These are phyloP conservation scores for Drosophila bunnanda DNA, from an alignment of 2,888 invertebrate species.

Conservation along the genomic window DNA sequence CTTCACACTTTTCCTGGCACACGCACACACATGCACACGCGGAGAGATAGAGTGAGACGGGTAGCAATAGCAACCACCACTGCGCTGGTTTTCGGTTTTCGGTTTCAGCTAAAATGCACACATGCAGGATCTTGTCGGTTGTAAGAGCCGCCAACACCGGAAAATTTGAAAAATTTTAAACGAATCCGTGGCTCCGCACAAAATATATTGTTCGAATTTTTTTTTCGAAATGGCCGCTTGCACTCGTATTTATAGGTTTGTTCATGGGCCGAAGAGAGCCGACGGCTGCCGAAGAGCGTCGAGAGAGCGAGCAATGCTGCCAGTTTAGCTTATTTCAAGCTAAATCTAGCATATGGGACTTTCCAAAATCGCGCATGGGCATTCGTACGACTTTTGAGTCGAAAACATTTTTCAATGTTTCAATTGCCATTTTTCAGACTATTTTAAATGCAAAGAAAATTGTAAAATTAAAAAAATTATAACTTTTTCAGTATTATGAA, in stretches of 20 bases:
- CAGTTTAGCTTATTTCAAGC: not conserved
- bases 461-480: too few species aligned
- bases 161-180: constrained; percentile 7
- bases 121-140: constrained; percentile 39
- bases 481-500: too few species aligned
- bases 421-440: too few species aligned
- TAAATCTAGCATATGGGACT: too few species aligned
- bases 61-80: constrained; percentile 69
- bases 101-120: constrained; percentile 64
- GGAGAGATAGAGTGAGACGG: constrained; percentile 52
- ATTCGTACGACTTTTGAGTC: too few species aligned
- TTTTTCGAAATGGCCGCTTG: not conserved
- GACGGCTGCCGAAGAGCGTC: not conserved
- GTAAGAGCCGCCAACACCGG: constrained; percentile 58
- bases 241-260: constrained; percentile 5
- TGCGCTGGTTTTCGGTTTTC: constrained; percentile 47
- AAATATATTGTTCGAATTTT: not conserved
- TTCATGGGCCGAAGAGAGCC: not conserved
- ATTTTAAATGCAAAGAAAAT: too few species aligned
- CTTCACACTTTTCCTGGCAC: constrained; percentile 78
- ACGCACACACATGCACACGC: constrained; percentile 60
- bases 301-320: not conserved
- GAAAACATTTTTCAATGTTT: too few species aligned
- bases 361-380: too few species aligned
- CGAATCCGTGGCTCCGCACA: constrained; percentile 11